Evolutionary conservation across 1,140 invertebrate species (phyloP).

Genomic region (Eurosta solidaginis): DNA sequence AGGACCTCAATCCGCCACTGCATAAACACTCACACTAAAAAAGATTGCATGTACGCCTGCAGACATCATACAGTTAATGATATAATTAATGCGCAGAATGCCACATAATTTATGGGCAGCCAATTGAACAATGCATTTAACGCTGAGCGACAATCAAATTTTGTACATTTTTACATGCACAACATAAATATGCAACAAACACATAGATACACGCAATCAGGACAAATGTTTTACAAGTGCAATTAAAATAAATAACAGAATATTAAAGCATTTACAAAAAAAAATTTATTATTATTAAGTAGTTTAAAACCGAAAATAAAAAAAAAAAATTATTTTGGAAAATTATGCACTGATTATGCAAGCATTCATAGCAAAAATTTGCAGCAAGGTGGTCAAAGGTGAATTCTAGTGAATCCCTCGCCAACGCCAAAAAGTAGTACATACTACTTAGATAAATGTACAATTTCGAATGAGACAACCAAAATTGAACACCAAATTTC

Average conservation of each 20-base stretch:
- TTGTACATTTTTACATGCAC: background rate
- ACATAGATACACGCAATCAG: background rate
- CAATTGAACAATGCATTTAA: constrained; percentile 5
- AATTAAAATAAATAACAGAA: background rate
- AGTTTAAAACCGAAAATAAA: background rate
- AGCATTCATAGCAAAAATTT: background rate
- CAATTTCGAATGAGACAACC: too few relatives aligned
- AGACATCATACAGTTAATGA: background rate
- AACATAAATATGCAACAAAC: background rate
- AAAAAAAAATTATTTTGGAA: background rate
- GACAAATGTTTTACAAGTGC: background rate
- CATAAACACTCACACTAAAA: background rate
- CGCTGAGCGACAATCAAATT: background rate
- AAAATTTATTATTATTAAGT: background rate
- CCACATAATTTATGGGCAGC: constrained; percentile 8
- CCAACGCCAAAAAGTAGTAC: background rate
- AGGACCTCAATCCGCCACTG: background rate
- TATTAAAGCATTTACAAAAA: background rate
- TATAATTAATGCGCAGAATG: constrained; percentile 9
- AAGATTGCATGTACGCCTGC: background rate
- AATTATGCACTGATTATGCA: background rate
- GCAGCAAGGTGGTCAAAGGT: background rate
- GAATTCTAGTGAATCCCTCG: background rate
- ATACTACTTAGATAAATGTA: too few relatives aligned
- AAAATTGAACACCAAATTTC: background rate